These are phyloP conservation scores for Rattus rattus DNA, from an alignment of 2,113 vertebrate species.

Conservation along the genomic window DNA sequence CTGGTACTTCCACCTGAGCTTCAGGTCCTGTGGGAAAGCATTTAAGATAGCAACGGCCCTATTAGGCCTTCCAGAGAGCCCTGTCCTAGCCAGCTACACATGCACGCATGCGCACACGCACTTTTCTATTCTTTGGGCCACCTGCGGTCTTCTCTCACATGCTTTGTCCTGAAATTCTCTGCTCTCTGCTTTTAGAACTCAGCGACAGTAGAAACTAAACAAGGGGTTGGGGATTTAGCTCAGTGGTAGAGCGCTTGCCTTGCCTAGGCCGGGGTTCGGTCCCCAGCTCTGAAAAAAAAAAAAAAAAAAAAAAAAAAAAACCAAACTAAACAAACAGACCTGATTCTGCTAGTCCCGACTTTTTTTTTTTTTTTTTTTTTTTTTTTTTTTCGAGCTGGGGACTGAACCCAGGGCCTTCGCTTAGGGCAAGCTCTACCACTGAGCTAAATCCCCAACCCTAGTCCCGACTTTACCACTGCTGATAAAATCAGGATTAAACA, in stretches of 20 bases:
- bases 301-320: no score
- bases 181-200: neutral
- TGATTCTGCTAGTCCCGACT: conserved; percentile 3
- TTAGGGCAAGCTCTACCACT: no score
- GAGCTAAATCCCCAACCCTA: no score
- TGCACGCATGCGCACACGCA: neutral
- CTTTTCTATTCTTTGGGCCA: neutral
- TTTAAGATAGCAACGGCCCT: neutral
- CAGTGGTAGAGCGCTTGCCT: no score
- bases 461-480: neutral
- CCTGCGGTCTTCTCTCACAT: neutral
- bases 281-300: no score
- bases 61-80: neutral
- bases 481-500: neutral
- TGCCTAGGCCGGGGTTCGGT: no score
- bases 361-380: no score
- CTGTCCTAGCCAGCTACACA: neutral
- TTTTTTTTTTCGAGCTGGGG: no score
- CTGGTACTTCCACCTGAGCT: neutral
- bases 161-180: neutral
- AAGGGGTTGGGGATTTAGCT: no score
- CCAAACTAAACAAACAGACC: neutral
- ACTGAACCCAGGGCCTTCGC: no score
- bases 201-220: neutral
- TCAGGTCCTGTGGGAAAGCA: neutral